Evolutionary conservation across 2,888 invertebrate species (phyloP).

Genomic region (Mantis religiosa): DNA sequence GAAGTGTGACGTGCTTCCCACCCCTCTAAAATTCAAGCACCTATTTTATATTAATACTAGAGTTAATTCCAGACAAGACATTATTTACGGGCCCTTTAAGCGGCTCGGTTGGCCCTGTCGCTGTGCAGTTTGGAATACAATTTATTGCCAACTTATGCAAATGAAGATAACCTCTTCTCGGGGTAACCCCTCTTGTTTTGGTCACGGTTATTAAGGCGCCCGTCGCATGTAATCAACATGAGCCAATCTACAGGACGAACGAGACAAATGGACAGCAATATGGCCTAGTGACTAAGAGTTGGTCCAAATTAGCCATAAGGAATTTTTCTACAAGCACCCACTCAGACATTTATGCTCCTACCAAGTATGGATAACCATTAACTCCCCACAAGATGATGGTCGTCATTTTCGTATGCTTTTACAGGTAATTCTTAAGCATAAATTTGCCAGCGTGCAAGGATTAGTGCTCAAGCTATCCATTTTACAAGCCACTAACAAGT

Average conservation of each 20-base stretch:
- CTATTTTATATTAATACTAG: neutral
- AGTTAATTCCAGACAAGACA: neutral
- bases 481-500: neutral
- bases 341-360: neutral
- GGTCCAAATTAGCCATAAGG: neutral
- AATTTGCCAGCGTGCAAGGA: neutral
- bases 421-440: neutral
- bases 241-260: neutral
- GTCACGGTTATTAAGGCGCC: neutral
- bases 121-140: neutral
- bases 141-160: constrained; percentile 3
- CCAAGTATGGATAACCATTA: neutral
- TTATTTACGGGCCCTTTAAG: neutral
- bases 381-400: neutral
- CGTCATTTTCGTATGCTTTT: neutral
- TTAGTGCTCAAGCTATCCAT: neutral
- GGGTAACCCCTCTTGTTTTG: neutral
- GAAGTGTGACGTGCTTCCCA: too few species aligned
- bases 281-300: neutral
- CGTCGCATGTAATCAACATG: neutral
- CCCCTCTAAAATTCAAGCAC: neutral
- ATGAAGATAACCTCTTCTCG: neutral
- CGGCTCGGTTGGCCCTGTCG: neutral
- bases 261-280: neutral
- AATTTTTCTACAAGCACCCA: neutral